Evolutionary conservation across 2,888 invertebrate genomes (phyloP), one percentile per base, ranked within the genome.

Genomic region (Boloria selene): DNA sequence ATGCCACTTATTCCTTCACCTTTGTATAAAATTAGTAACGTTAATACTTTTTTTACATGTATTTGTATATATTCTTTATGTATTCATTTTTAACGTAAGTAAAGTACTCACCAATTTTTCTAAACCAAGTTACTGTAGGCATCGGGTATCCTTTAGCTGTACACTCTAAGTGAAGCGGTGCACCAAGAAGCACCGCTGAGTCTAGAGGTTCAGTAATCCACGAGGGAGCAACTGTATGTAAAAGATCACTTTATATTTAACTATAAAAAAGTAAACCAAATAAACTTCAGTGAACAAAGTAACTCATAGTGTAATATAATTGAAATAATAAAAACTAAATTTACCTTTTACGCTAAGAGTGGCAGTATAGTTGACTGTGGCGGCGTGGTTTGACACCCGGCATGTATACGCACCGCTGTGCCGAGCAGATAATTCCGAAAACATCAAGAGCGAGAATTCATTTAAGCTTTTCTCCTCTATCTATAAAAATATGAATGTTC

Each of bases 361-460:
- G 54, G 95, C 95, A 50, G 95, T 95, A 80, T 93, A 95, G 85
- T 94, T 94, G 75, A 93, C 94, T 75, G 93, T 91, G 63, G 95
- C 94, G 63, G 95, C 95, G 73, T 93, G 93, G 85, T 96, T 96
- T 75, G 94, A 88, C 13, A 95, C 95, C 74, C 94, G 93, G 84
- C 95, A 96, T 52, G 95, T 95, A 84, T 96, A 96, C 71, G 91
- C 93, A 55, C 95, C 95, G 79, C 94, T 94, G 83, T 95, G 95
- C 67, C 89, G 90, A 69, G 95, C 94, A 70, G 93, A 88, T 73
- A 95, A 93, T 78, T 94, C 94, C 80, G 95, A 93, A 81, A 95
- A 95, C 80, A 95, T 94, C 78, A 95, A 86, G 81, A 95, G 91
- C 51, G 95, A 95, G 79, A 94, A 95, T 83, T 95, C 95, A 81